Base-by-base conservation (phyloP, 2,113 vertebrate genomes). In the Caloenas nicobarica region DNA sequence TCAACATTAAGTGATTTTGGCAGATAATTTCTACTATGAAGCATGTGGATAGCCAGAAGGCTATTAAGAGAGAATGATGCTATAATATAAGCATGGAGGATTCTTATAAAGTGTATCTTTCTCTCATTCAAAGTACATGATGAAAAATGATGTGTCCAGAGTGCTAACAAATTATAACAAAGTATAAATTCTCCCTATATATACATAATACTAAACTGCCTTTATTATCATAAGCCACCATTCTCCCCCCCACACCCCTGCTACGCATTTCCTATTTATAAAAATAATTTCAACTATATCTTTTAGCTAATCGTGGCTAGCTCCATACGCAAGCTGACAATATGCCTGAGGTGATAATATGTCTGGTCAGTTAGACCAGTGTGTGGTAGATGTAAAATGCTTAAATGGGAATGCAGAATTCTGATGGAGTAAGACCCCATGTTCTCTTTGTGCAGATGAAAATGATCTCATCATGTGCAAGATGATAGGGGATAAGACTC, bases 1-100 rank as follows among this genome's bases (percentile, higher is more conserved):
- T 93, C 91, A 95, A 70, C 77, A 85, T 96, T 92, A 96, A 96
- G 86, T 93, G 94, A 94, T 92, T 93, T 85, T 93, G 95, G 92
- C 84, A 96, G 95, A 89, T 89, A 91, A 94, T 95, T 96, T 93
- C 86, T 96, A 87, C 93, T 61, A 10, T 85, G 84, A 94, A 91
- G 88, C 81, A 89, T 96, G 95, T 84, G 88, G 88, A 88, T 95
- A 94, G 86, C 64, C 93, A 94, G 95, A 95, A 42, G 88, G 82
- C 88, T 93, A 91, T 96, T 96, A 95, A 96, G 95, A 95, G 88
- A 91, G 86, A 93, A 88, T 57, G 65, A 91, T 86, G 78, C 51
- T 83, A 26, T 86, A 93, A 86, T 90, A 88, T 82, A 95, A 88
- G 81, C 56, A 46, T 60, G 68, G 72, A 91, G 94, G 95, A 88